A percentile compares a stretch with the other conserved stretches of the same genome.
Conservation (phyloP, 2,113 vertebrate genomes). For the Herpetotheres cachinnans region DNA sequence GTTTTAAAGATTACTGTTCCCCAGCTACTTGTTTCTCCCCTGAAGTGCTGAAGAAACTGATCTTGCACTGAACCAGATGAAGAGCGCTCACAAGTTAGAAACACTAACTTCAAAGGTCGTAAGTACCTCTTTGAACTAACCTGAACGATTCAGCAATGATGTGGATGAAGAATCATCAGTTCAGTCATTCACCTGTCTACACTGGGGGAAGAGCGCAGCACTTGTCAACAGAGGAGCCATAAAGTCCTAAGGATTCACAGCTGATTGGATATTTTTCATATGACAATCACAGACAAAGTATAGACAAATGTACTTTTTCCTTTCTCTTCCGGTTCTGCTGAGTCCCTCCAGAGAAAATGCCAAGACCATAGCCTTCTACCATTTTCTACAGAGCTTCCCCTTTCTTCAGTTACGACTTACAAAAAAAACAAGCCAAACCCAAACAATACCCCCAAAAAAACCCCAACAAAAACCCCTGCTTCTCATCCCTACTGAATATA, state of each 20-base stretch:
- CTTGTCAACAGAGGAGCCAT: background rate
- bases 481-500: background rate
- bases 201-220: background rate
- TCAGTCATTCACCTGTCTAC: background rate
- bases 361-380: background rate
- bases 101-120: accelerated
- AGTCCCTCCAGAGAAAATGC: background rate
- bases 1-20: background rate
- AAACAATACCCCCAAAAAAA: too few species aligned
- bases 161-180: background rate
- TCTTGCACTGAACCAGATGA: background rate
- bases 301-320: background rate
- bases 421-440: background rate
- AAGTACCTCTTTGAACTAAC: background rate
- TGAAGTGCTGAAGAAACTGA: background rate
- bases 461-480: background rate
- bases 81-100: background rate
- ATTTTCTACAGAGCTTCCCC: background rate
- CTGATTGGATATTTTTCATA: background rate
- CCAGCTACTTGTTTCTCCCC: background rate
- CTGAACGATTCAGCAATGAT: accelerated
- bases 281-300: background rate
- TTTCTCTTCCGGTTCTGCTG: background rate
- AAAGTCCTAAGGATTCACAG: background rate
- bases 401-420: background rate